These are phyloP conservation scores for Macrosiphum euphorbiae DNA, from an alignment of 2,888 invertebrate genomes.

Conservation along the genomic window DNA sequence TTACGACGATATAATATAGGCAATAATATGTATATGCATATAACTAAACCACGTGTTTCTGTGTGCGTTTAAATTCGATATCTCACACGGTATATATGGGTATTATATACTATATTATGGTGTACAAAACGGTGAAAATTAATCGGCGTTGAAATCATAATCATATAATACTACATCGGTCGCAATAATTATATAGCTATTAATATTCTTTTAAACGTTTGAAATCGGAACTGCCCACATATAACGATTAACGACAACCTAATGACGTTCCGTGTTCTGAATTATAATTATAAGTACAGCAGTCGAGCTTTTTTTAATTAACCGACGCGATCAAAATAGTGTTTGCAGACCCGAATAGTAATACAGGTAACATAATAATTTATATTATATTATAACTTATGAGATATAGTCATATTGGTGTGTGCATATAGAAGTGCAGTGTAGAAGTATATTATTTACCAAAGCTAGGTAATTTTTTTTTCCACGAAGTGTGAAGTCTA, in stretches of 20 bases:
- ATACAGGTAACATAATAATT: background rate
- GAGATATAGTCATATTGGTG: background rate
- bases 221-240: background rate
- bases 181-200: background rate
- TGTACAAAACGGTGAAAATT: background rate
- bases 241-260: background rate
- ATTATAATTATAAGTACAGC: background rate
- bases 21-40: background rate
- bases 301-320: background rate
- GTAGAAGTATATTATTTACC: background rate
- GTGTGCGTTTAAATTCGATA: background rate
- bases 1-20: background rate
- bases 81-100: background rate
- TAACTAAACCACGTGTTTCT: slow-evolving; percentile 27
- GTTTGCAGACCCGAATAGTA: background rate
- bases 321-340: background rate
- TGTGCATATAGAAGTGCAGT: background rate
- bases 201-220: slow-evolving; percentile 17
- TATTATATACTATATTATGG: background rate
- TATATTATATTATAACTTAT: background rate
- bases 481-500: background rate
- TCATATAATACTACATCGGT: background rate
- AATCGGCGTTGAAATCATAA: background rate
- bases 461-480: background rate
- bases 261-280: background rate